These are phyloP conservation scores for Eupristina koningsbergeri DNA, from an alignment of 1,140 invertebrate species.

Conservation along the genomic window DNA sequence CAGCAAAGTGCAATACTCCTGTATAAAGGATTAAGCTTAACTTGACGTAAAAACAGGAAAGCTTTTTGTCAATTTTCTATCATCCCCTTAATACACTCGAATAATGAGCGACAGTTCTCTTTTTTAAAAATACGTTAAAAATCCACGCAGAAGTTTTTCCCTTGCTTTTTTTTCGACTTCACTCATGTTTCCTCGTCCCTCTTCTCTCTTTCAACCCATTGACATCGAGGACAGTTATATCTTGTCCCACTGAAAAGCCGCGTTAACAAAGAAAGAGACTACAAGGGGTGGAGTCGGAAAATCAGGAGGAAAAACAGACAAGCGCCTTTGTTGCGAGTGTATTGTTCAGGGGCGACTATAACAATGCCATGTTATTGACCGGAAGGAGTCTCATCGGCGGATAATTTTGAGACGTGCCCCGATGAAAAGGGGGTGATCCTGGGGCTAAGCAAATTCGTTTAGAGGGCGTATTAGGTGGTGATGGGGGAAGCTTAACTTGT, in stretches of 20 bases:
- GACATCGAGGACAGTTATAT: conserved; percentile 11
- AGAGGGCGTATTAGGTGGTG: not conserved
- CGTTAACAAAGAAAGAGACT: not conserved
- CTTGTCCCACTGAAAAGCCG: not conserved
- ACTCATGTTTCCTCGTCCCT: not conserved
- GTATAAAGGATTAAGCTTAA: not conserved
- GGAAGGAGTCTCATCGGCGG: not conserved
- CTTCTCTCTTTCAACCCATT: not conserved
- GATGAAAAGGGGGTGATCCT: not conserved
- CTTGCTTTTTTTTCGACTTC: not conserved
- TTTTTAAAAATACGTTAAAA: not conserved
- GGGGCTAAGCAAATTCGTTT: conserved; percentile 35
- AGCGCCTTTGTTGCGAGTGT: conserved; percentile 16
- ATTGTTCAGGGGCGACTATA: conserved; percentile 5
- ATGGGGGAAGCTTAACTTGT: not conserved
- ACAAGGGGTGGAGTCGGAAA: not conserved
- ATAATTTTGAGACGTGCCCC: conserved; percentile 34
- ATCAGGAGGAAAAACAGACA: conserved; percentile 8
- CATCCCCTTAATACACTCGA: not conserved
- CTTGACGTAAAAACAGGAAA: not conserved
- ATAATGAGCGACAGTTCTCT: not conserved
- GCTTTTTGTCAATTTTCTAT: not conserved
- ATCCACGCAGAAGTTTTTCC: not conserved
- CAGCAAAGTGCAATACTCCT: not conserved
- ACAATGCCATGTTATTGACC: conserved; percentile 42